Conservation (phyloP, 2,113 vertebrate species). For the Tragelaphus buxtoni region DNA sequence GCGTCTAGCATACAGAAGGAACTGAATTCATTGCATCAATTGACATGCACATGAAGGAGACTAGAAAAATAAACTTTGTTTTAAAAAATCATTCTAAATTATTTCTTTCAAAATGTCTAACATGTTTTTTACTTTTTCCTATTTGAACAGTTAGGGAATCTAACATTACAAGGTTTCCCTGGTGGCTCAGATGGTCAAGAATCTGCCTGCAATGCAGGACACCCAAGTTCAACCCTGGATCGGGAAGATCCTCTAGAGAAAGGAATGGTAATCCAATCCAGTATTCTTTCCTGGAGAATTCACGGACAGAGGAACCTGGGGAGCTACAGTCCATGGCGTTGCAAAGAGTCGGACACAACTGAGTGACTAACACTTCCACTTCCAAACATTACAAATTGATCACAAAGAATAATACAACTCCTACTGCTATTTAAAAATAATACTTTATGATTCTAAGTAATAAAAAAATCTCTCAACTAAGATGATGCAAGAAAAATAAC, state of each 20-base stretch:
- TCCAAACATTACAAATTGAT: not conserved
- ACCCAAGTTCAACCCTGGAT: not conserved
- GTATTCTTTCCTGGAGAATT: not conserved
- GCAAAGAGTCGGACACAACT: not conserved
- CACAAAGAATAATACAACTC: not conserved
- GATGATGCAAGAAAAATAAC: not conserved
- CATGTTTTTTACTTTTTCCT: not conserved
- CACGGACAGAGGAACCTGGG: not conserved
- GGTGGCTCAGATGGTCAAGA: not conserved
- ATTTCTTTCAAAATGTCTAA: not conserved
- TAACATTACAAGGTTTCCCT: not conserved
- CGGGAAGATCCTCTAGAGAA: not conserved
- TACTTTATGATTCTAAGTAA: not conserved
- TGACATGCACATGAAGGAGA: not conserved
- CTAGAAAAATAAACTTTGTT: not conserved
- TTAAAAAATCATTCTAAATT: not conserved
- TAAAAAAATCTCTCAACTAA: not conserved
- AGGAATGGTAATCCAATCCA: not conserved
- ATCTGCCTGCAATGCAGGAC: not conserved
- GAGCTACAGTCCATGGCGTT: not conserved
- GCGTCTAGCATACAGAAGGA: not conserved
- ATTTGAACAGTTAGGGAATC: not conserved
- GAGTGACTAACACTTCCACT: not conserved
- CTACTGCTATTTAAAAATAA: not conserved
- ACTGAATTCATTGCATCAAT: not conserved